These are phyloP conservation scores for Eupithecia vulgata DNA, from an alignment of 2,888 invertebrate genomes.

Conservation along the genomic window DNA sequence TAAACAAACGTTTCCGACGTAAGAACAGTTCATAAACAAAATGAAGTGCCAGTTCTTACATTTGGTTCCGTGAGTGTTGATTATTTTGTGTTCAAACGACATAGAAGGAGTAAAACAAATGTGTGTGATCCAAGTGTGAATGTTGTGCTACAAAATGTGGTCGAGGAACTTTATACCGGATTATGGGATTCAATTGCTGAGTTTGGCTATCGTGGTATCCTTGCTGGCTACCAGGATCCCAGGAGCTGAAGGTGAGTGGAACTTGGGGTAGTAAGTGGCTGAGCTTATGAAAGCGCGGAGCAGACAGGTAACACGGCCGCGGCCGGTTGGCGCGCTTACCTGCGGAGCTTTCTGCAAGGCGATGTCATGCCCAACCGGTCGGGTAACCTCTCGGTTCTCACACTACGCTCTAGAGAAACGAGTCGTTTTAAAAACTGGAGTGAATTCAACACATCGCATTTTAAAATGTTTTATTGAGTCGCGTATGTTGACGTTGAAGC, in stretches of 20 bases:
- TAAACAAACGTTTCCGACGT: constrained; percentile 71
- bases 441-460: constrained; percentile 79
- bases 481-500: constrained; percentile 66
- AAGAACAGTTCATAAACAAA: constrained; percentile 81
- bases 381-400: constrained; percentile 77
- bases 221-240: constrained; percentile 77
- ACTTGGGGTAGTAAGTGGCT: constrained; percentile 56
- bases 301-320: constrained; percentile 65
- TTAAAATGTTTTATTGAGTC: constrained; percentile 76
- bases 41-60: constrained; percentile 83
- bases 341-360: constrained; percentile 62
- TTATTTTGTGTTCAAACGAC: constrained; percentile 74
- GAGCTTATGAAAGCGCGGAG: constrained; percentile 81
- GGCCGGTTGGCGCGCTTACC: constrained; percentile 57
- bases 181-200: constrained; percentile 86
- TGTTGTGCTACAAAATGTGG: constrained; percentile 87
- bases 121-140: constrained; percentile 84
- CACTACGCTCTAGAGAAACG: constrained; percentile 80
- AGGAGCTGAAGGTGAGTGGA: constrained; percentile 84
- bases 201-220: constrained; percentile 74
- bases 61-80: constrained; percentile 83
- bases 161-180: constrained; percentile 87
- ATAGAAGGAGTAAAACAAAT: constrained; percentile 82
- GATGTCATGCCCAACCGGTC: constrained; percentile 60
- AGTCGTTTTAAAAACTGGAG: constrained; percentile 82